phyloP scores from a whole-genome alignment of 64 coral and sea anemone species.

The Dendronephthya gigantea region DNA sequence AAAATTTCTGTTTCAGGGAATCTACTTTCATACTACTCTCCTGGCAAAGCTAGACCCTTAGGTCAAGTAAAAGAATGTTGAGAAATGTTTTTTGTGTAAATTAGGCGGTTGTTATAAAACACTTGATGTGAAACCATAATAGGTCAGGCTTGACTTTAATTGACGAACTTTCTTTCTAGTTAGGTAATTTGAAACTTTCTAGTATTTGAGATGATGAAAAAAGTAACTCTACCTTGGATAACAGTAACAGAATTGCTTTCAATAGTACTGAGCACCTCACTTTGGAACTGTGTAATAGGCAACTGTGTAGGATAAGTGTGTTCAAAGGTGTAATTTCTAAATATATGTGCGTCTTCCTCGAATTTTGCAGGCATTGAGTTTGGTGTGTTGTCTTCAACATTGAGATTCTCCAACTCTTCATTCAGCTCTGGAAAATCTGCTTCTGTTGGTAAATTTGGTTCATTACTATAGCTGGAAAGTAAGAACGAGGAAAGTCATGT shows the following conservation, averaged over 20 bases:
- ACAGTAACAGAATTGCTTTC: slow-evolving; percentile 89
- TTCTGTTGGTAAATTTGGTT: not conserved
- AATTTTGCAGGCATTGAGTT: slow-evolving; percentile 53
- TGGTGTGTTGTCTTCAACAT: slow-evolving; percentile 20
- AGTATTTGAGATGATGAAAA: not conserved
- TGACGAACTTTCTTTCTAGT: too few species aligned
- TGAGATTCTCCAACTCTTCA: slow-evolving; percentile 22
- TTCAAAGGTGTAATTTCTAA: slow-evolving; percentile 87
- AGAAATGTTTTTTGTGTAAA: too few species aligned
- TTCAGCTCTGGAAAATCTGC: not conserved
- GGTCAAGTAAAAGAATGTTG: too few species aligned
- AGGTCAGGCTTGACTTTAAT: too few species aligned
- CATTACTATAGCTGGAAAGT: not conserved
- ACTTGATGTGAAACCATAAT: too few species aligned
- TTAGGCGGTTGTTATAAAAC: too few species aligned
- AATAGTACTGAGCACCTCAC: slow-evolving; percentile 75
- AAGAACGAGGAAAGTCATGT: not conserved
- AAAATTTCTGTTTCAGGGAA: too few species aligned
- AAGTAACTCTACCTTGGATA: slow-evolving; percentile 52
- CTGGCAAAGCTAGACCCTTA: too few species aligned
- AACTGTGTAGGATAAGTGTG: slow-evolving; percentile 67
- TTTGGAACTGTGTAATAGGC: slow-evolving; percentile 63
- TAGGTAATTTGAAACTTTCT: not conserved
- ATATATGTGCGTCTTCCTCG: slow-evolving; percentile 77
- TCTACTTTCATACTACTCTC: too few species aligned